Evolutionary conservation across 2,888 invertebrate species (phyloP).

Genomic region (Eupithecia exiguata): DNA sequence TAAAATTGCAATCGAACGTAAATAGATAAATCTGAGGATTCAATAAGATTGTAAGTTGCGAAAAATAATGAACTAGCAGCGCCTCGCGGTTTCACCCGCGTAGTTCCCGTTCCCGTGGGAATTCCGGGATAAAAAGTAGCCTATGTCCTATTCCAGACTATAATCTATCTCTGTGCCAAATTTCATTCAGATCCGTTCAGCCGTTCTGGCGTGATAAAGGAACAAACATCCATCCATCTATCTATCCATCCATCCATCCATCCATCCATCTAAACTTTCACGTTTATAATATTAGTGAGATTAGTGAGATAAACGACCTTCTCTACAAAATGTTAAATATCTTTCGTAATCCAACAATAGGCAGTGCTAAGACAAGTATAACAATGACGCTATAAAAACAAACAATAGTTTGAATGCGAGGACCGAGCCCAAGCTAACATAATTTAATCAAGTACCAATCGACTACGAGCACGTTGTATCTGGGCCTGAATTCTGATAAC

Average conservation of each 20-base stretch:
- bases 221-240: no score
- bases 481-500: not conserved
- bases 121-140: no score
- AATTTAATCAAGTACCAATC: not conserved
- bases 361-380: constrained; percentile 11
- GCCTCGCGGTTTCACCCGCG: no score
- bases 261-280: no score
- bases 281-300: no score
- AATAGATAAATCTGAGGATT: constrained; percentile 2
- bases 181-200: no score
- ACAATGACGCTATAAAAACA: constrained; percentile 23
- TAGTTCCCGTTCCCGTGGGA: no score
- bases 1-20: not conserved
- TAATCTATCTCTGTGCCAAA: no score
- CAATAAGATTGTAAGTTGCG: constrained; percentile 18
- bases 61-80: constrained; percentile 34
- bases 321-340: constrained; percentile 34
- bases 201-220: no score
- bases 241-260: no score
- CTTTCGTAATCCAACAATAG: constrained; percentile 32
- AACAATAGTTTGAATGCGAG: constrained; percentile 14
- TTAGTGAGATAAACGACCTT: constrained; percentile 39
- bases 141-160: no score
- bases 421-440: not conserved
- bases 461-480: not conserved